These are phyloP conservation scores for Halcyon badia DNA, from an alignment of 2,797 vertebrate species.

Conservation along the genomic window DNA sequence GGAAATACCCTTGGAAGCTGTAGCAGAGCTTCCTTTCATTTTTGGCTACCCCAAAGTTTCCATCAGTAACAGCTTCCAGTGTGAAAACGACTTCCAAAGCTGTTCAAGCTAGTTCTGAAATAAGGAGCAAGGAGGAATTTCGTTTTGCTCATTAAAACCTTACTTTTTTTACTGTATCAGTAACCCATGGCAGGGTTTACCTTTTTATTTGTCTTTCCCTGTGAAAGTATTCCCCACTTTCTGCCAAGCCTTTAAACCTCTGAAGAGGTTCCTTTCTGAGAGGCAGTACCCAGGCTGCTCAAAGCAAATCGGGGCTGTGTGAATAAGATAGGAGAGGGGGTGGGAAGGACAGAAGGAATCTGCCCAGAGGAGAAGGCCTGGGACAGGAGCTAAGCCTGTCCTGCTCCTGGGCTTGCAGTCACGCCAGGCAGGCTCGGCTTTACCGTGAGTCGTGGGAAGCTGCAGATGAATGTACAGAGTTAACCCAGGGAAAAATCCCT, in stretches of 20 bases:
- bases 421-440: background rate
- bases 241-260: background rate
- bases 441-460: background rate
- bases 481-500: background rate
- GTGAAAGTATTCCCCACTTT: background rate
- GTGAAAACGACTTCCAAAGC: conserved; percentile 4
- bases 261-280: background rate
- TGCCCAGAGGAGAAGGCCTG: rapidly evolving
- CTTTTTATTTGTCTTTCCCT: background rate
- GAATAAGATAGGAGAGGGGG: background rate
- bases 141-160: background rate
- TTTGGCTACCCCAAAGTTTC: conserved; percentile 27
- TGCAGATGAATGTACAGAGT: background rate
- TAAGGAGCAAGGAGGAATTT: background rate
- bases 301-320: background rate
- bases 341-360: background rate
- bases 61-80: background rate
- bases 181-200: background rate
- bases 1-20: background rate
- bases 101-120: background rate
- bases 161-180: background rate
- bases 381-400: rapidly evolving
- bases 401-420: background rate
- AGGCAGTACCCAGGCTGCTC: background rate
- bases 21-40: conserved; percentile 3